Percentiles rank a stretch among this genome's conserved stretches.
phyloP scores from a whole-genome alignment of 2,797 vertebrate species.

The Hydrocynus forskahlii region DNA sequence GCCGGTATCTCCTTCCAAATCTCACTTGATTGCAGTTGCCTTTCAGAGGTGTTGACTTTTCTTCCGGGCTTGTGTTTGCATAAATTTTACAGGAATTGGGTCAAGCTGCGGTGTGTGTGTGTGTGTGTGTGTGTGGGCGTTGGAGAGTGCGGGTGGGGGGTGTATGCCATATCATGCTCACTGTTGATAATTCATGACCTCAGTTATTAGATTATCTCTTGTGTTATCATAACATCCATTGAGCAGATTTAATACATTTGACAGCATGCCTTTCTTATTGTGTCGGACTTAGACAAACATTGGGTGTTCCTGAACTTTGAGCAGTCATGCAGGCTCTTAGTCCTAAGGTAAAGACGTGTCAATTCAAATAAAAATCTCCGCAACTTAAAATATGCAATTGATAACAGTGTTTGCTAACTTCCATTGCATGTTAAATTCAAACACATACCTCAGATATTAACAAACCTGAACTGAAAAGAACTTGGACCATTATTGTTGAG shows the following conservation, averaged over 20 bases:
- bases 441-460: not conserved
- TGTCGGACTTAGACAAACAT: slow-evolving; percentile 28
- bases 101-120: slow-evolving; percentile 21
- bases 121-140: no score
- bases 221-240: slow-evolving; percentile 43
- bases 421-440: not conserved
- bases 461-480: no score
- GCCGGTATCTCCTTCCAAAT: slow-evolving; percentile 50
- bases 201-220: slow-evolving; percentile 50
- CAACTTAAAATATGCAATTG: slow-evolving; percentile 5
- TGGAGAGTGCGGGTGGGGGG: not conserved
- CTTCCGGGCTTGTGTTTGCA: slow-evolving; percentile 48
- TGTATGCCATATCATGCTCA: slow-evolving; percentile 30
- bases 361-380: slow-evolving; percentile 19
- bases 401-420: not conserved
- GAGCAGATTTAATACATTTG: slow-evolving; percentile 46
- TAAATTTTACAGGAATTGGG: slow-evolving; percentile 56
- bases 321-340: slow-evolving; percentile 7
- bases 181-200: slow-evolving; percentile 33
- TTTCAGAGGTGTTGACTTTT: slow-evolving; percentile 46
- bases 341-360: slow-evolving; percentile 24
- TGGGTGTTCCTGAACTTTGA: slow-evolving; percentile 36
- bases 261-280: slow-evolving; percentile 33
- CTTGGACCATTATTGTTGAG: no score
- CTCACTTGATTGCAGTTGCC: slow-evolving; percentile 41